These are phyloP conservation scores for Ephydatia muelleri DNA, from an alignment of 37 sponge, comb jelly and placozoan species.

Conservation along the genomic window DNA sequence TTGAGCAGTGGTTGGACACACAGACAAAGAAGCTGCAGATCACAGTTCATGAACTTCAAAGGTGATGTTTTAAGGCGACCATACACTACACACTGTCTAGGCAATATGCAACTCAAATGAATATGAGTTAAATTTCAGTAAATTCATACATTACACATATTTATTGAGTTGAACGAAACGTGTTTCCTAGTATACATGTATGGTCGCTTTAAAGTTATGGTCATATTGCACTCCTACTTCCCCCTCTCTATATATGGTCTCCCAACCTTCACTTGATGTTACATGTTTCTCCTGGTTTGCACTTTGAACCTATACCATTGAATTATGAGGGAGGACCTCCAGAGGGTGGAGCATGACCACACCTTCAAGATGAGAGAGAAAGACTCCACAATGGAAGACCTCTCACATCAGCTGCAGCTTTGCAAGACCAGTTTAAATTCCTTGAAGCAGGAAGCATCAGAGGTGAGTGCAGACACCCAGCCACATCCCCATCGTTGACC, in stretches of 20 bases:
- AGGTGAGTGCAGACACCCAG: background rate
- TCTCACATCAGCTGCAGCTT: conserved; percentile 4
- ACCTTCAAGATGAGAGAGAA: conserved; percentile 7
- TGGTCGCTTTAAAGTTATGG: too few relatives aligned
- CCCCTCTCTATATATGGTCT: too few relatives aligned
- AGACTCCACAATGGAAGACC: conserved; percentile 8
- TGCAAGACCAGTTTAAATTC: conserved; percentile 17
- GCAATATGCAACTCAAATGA: too few relatives aligned
- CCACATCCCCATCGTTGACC: background rate
- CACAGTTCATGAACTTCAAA: background rate
- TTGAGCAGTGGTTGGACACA: background rate
- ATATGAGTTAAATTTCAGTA: too few relatives aligned
- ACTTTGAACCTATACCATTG: background rate
- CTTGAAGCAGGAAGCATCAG: conserved; percentile 20
- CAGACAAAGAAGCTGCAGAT: background rate
- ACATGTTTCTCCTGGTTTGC: too few relatives aligned
- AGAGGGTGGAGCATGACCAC: background rate
- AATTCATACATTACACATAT: too few relatives aligned
- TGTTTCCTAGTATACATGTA: too few relatives aligned
- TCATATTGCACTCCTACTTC: too few relatives aligned
- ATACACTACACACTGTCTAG: too few relatives aligned
- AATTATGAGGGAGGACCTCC: conserved; percentile 3
- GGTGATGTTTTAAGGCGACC: too few relatives aligned
- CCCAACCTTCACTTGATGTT: too few relatives aligned
- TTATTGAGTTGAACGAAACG: too few relatives aligned